Evolutionary conservation across 2,888 invertebrate genomes (phyloP).

Genomic region (Linnaemya tessellans): DNA sequence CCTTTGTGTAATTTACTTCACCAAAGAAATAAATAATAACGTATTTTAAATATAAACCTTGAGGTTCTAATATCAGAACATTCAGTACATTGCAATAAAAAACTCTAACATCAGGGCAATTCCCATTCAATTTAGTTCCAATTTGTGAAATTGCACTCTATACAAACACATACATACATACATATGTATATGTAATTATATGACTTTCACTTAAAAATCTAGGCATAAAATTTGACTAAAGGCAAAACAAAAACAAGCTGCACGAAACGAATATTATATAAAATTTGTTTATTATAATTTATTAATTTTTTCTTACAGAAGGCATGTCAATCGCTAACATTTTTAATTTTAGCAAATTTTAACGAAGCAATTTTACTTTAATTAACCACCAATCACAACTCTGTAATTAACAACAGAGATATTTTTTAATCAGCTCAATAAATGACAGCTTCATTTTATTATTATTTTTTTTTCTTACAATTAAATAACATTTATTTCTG

Average conservation of each 20-base stretch:
- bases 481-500: conserved; percentile 19
- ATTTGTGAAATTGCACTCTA: too few species aligned
- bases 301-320: not conserved
- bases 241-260: not conserved
- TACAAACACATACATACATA: too few species aligned
- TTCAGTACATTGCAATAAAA: too few species aligned
- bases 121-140: too few species aligned
- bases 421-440: conserved; percentile 53
- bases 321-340: not conserved
- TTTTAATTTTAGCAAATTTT: not conserved
- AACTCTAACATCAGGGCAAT: too few species aligned
- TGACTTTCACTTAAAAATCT: too few species aligned
- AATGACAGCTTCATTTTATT: not conserved
- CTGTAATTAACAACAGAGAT: conserved; percentile 70
- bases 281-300: not conserved
- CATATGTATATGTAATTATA: too few species aligned
- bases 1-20: too few species aligned
- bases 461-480: conserved; percentile 15
- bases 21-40: too few species aligned
- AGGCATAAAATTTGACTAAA: too few species aligned
- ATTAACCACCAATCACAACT: conserved; percentile 26
- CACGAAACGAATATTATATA: not conserved
- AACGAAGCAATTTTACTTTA: conserved; percentile 7
- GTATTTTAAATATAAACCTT: too few species aligned
- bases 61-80: too few species aligned